Percentiles rank a stretch among this genome's conserved stretches.
Evolutionary conservation across 2,113 vertebrate genomes (phyloP).

Genomic region (Orycteropus afer): DNA sequence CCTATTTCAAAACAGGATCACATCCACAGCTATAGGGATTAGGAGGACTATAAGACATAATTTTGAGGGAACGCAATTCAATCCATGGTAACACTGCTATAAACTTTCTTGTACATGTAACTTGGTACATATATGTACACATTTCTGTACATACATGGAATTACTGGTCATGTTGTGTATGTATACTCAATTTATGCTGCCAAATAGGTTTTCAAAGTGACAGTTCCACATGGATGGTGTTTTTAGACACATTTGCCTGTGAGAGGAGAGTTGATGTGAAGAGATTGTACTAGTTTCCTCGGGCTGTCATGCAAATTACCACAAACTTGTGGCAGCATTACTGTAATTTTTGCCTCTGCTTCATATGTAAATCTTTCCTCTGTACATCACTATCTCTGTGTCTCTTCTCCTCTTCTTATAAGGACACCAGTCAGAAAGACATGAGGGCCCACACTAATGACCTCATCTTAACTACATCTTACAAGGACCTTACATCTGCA

Average conservation of each 20-base stretch:
- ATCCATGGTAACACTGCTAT: not conserved
- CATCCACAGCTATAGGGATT: not conserved
- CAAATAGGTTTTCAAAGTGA: not conserved
- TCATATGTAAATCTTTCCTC: not conserved
- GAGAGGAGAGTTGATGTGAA: not conserved
- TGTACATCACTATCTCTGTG: not conserved
- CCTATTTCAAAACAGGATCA: not conserved
- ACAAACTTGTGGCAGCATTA: not conserved
- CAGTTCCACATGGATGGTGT: not conserved
- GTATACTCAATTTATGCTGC: not conserved
- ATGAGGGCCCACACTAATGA: not conserved
- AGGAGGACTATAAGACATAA: not conserved
- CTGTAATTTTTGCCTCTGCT: not conserved
- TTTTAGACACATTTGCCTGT: not conserved
- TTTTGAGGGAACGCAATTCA: not conserved
- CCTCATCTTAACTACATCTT: not conserved
- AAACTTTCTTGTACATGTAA: accelerated
- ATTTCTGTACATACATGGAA: not conserved
- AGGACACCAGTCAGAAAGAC: not conserved
- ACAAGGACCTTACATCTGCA: not conserved
- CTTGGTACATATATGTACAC: accelerated
- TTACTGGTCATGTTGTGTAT: not conserved
- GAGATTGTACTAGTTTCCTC: no score
- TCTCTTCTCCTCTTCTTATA: not conserved
- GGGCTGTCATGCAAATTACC: not conserved